A percentile compares a stretch with the other conserved stretches of the same genome.
These are phyloP conservation scores for Zeus faber DNA, from an alignment of 2,113 vertebrate species.

Conservation along the genomic window DNA sequence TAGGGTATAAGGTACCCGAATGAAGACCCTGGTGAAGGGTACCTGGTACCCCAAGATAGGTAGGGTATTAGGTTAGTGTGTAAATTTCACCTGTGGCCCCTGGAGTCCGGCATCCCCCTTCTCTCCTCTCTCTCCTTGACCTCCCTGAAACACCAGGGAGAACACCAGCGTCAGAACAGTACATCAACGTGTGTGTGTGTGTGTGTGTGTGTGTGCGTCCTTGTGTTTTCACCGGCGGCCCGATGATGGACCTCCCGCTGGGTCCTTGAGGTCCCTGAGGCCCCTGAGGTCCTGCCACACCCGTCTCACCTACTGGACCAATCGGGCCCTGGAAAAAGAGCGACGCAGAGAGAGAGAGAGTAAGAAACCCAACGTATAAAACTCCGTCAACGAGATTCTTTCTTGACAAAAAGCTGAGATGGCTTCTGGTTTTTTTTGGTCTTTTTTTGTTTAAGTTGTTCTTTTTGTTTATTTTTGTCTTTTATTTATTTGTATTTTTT, in stretches of 20 bases:
- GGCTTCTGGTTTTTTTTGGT: too few relatives aligned
- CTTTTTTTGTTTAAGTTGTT: too few relatives aligned
- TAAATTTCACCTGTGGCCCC: conserved; percentile 82
- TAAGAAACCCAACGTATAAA: not conserved
- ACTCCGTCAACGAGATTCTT: too few relatives aligned
- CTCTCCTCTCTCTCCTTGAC: conserved; percentile 85
- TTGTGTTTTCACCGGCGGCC: conserved; percentile 75
- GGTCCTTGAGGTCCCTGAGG: conserved; percentile 90
- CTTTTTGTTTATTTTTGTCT: too few relatives aligned
- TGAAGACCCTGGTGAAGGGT: too few relatives aligned
- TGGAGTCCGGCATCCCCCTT: conserved; percentile 85
- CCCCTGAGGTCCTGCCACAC: conserved; percentile 85
- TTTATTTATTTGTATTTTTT: too few relatives aligned
- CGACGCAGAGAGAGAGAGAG: not conserved
- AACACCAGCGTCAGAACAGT: not conserved
- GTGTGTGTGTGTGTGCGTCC: not conserved
- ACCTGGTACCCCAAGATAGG: too few relatives aligned
- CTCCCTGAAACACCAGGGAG: conserved; percentile 79
- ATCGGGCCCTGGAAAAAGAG: conserved; percentile 78
- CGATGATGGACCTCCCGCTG: conserved; percentile 92
- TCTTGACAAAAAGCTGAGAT: too few relatives aligned
- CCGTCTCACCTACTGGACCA: conserved; percentile 86
- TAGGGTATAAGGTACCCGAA: too few relatives aligned
- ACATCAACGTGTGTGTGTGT: not conserved
- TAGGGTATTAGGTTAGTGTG: not conserved